Evolutionary conservation across 2,113 vertebrate genomes (phyloP), one percentile per base, ranked within the genome.

Genomic region (Anhinga anhinga): DNA sequence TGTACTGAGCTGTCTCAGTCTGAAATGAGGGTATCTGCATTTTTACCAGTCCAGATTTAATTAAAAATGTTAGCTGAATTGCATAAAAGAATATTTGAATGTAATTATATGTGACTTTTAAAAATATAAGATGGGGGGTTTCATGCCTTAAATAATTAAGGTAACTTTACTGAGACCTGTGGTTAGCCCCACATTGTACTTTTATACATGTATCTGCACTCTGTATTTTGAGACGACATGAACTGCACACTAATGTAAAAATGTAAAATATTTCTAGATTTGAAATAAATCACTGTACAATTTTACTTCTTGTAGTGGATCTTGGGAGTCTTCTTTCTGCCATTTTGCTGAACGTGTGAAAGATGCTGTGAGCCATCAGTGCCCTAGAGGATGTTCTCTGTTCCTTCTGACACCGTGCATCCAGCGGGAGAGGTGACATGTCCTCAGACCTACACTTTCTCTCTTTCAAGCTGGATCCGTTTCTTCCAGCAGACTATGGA

Each of bases 181-280:
- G 93, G 82, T 96, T 97, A 94, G 95, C 93, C 84, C 53, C 85
- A 82, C 61, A 71, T 77, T 97, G 53, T 97, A 97, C 56, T 97
- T 94, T 97, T 95, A 83, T 96, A 97, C 74, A 30, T 97, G 14
- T 97, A 97, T 86, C 98, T 98, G 97, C 97, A 98, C 95, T 98
- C 95, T 97, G 63, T 97, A 97, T 96, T 97, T 97, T 96, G 96
- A 97, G 97, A 97, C 97, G 95, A 97, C 96, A 96, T 95, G 73
- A 98, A 98, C 97, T 98, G 94, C 97, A 98, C 97, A 97, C 94
- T 95, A 97, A 97, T 98, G 94, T 98, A 98, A 97, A 98, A 98
- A 97, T 97, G 98, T 98, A 98, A 97, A 97, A 87, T 98, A 98
- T 97, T 97, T 97, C 84, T 97, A 97, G 95, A 96, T 96, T 98